A percentile compares a stretch with the other conserved stretches of the same genome.
Conservation (phyloP, 2,797 vertebrate species). For the Hippopotamyrus pictus region DNA sequence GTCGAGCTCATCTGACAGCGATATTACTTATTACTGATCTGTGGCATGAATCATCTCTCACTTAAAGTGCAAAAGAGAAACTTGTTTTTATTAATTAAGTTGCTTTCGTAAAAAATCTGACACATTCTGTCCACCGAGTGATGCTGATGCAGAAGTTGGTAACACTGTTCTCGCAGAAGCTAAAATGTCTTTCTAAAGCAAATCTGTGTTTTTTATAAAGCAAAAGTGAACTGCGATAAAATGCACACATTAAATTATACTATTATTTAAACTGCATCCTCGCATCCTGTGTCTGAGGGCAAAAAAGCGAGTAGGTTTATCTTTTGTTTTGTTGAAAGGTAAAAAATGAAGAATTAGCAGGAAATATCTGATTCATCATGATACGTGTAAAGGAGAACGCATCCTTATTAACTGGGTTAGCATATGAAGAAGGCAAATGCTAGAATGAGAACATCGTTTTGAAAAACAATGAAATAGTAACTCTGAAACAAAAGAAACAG, state of each 20-base stretch:
- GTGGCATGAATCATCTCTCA: neutral
- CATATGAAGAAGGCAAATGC: neutral
- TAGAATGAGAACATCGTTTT: neutral
- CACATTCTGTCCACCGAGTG: neutral
- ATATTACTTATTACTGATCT: neutral
- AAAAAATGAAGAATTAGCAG: neutral
- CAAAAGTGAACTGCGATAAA: neutral
- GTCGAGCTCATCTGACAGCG: neutral
- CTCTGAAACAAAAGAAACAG: conserved; percentile 16
- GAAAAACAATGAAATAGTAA: conserved; percentile 24
- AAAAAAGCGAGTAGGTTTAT: neutral
- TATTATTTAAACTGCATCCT: neutral
- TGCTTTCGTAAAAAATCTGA: neutral
- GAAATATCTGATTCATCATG: neutral
- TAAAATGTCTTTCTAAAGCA: neutral
- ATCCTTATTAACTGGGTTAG: neutral
- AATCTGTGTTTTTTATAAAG: neutral
- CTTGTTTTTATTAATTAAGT: neutral
- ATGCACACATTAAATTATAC: neutral
- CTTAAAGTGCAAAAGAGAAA: neutral
- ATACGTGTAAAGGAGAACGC: neutral
- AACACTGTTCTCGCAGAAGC: neutral
- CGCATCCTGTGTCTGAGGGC: neutral
- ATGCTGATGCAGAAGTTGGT: neutral
- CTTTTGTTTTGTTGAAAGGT: neutral